Conservation (phyloP, 2,797 vertebrate genomes). For the Poliocrania exsul region DNA sequence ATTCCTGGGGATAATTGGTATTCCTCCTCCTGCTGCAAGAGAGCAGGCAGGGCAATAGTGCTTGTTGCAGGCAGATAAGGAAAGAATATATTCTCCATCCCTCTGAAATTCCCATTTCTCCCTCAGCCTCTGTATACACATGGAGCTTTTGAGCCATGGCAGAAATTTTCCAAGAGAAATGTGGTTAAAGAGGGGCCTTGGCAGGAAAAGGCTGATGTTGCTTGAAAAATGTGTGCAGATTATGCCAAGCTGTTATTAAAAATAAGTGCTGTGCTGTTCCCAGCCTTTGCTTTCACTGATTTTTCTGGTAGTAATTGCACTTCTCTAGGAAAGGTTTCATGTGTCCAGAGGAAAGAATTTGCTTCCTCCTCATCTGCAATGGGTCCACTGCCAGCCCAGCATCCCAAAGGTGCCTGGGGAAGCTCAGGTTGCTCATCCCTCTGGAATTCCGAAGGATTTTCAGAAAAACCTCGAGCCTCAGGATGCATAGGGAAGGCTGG, state of each 20-base stretch:
- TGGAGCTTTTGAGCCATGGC: not conserved
- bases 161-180: constrained; percentile 12
- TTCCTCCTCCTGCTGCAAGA: not conserved
- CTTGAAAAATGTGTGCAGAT: constrained; percentile 30
- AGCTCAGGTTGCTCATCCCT: not conserved
- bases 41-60: fast-evolving
- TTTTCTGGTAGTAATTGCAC: not conserved
- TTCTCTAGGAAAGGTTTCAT: not conserved
- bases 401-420: not conserved
- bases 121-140: not conserved
- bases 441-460: not conserved
- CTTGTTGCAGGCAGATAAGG: not conserved
- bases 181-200: not conserved
- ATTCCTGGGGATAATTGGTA: not conserved
- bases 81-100: not conserved
- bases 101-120: not conserved
- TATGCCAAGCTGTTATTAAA: constrained; percentile 46
- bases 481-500: fast-evolving
- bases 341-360: not conserved
- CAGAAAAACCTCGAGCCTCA: fast-evolving
- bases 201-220: constrained; percentile 23
- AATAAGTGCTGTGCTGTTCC: not conserved
- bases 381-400: not conserved
- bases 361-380: not conserved
- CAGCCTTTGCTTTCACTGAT: not conserved